phyloP scores from a whole-genome alignment of 2,113 vertebrate species.

The Hippopotamus amphibius region DNA sequence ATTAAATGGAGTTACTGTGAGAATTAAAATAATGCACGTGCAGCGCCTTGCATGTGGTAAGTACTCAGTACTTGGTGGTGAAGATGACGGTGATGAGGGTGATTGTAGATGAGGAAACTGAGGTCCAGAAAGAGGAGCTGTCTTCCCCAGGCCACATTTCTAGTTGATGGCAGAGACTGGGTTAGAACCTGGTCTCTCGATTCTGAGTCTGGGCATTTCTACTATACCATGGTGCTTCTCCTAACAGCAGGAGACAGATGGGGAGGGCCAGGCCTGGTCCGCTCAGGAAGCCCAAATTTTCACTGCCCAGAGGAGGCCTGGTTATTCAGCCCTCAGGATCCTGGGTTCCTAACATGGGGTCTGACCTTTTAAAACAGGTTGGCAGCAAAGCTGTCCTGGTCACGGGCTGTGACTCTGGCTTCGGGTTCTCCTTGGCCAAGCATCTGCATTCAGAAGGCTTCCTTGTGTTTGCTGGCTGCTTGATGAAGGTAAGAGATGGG shows the following conservation, averaged over 20 bases:
- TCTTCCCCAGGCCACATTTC: background rate
- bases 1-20: background rate
- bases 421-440: conserved; percentile 89
- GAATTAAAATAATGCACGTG: background rate
- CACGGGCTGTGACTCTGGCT: conserved; percentile 90
- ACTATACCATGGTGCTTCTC: background rate
- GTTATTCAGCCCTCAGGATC: background rate
- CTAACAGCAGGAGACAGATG: background rate
- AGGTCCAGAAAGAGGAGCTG: background rate
- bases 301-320: conserved; percentile 57
- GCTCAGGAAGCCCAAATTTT: conserved; percentile 48
- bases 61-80: background rate
- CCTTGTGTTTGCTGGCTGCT: conserved; percentile 88
- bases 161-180: background rate
- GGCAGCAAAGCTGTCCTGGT: conserved; percentile 88
- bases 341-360: background rate
- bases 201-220: background rate
- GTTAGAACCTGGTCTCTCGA: background rate
- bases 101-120: background rate
- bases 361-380: conserved; percentile 78
- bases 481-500: conserved; percentile 87
- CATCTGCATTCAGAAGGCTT: conserved; percentile 88
- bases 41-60: background rate
- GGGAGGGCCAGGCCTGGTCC: conserved; percentile 32
- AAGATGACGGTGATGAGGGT: background rate